Evolutionary conservation across 1,140 invertebrate species (phyloP), one percentile per base, ranked within the genome.

Genomic region (Trichonephila inaurata): DNA sequence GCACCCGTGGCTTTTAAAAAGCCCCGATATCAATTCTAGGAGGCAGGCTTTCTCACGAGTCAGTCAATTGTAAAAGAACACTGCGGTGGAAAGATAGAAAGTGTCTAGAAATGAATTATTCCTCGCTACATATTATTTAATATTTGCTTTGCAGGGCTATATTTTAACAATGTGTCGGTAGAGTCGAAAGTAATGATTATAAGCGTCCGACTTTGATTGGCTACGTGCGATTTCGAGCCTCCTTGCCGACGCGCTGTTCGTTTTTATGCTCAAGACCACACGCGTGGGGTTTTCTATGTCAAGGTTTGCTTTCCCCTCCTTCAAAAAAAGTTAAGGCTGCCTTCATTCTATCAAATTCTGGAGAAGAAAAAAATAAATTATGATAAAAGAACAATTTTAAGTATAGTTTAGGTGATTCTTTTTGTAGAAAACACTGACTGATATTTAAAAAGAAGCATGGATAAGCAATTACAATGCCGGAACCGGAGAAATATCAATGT

Each of bases 111-210:
- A 93, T 88, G 64, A 93, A 93, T 81, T 89, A 88, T 51, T 93
- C 88, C 44, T 93, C 28, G 85, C 92, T 93, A 88, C 85, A 93
- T 93, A 93, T 93, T 93, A 93, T 88, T 93, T 93, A 88, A 93
- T 93, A 93, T 93, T 93, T 93, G 62, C 92, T 93, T 93, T 62
- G 69, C 33, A 28, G 21, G 69, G 69, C 51, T 87, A 88, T 86
- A 93, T 64, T 87, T 93, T 93, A 93, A 93, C 77, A 44, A 44
- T 77, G 62, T 86, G 89, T 77, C 72, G 81, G 61, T 21, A 28
- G 89, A 19, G 60, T 40, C 5, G 16, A 77, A 61, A 51, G 51
- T 61, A 28, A 19, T 93, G 92, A 93, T 93, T 81, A 89, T 81
- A 92, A 92, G 24, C 58, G 19, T 51, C 61, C 7, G 14, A 18